Evolutionary conservation across 2,113 vertebrate genomes (phyloP).

Genomic region (Parotia lawesii): DNA sequence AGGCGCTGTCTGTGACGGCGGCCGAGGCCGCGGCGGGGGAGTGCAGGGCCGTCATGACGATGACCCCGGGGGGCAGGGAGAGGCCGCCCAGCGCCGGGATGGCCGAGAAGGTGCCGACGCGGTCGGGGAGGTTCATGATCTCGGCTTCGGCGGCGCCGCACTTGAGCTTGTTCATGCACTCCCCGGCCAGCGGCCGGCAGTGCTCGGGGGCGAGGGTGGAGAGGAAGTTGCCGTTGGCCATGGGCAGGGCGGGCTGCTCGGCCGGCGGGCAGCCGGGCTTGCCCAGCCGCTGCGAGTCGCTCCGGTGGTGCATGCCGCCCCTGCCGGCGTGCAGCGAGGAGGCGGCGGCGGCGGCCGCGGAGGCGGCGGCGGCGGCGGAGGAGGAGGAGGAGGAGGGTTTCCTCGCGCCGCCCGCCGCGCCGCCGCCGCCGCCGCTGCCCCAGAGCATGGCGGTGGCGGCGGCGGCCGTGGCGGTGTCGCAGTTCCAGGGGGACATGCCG

Average conservation of each 20-base stretch:
- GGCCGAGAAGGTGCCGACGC: slow-evolving; percentile 83
- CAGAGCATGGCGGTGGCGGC: slow-evolving; percentile 74
- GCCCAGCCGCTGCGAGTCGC: slow-evolving; percentile 89
- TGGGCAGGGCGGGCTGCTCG: slow-evolving; percentile 88
- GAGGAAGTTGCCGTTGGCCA: slow-evolving; percentile 96
- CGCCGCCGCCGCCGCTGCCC: slow-evolving; percentile 60
- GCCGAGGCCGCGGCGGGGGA: too few relatives aligned
- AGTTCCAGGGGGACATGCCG: slow-evolving; percentile 95
- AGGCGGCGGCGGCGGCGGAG: too few relatives aligned
- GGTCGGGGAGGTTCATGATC: slow-evolving; percentile 96
- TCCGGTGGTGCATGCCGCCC: slow-evolving; percentile 89
- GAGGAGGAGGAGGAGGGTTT: too few relatives aligned
- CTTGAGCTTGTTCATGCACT: slow-evolving; percentile 98
- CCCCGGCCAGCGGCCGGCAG: slow-evolving; percentile 93
- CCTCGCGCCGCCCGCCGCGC: too few relatives aligned
- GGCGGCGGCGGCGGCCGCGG: slow-evolving; percentile 26
- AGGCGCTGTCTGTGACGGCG: too few relatives aligned
- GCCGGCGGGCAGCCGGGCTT: slow-evolving; percentile 87
- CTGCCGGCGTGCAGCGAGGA: slow-evolving; percentile 77
- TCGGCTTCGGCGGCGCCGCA: slow-evolving; percentile 93
- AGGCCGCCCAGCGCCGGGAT: too few relatives aligned
- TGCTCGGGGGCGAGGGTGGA: slow-evolving; percentile 91
- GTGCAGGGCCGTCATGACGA: too few relatives aligned
- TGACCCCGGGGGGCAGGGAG: too few relatives aligned
- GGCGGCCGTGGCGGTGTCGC: slow-evolving; percentile 85